phyloP scores from a whole-genome alignment of 2,888 invertebrate species.

The Carcina quercana region DNA sequence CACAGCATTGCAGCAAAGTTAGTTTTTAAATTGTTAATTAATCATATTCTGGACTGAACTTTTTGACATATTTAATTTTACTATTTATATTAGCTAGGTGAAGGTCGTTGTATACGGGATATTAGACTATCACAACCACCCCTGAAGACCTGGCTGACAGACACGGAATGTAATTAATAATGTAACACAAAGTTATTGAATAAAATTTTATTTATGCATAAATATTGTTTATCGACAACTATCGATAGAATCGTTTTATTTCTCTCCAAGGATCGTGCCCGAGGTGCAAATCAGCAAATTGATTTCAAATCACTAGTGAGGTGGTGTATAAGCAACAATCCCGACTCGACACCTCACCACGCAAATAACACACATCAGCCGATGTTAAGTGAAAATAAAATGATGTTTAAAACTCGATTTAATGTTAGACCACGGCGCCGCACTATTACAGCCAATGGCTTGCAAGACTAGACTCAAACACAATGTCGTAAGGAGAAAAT shows the following conservation, averaged over 20 bases:
- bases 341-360: slow-evolving; percentile 18
- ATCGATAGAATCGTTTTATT: slow-evolving; percentile 3
- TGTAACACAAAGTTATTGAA: too few relatives aligned
- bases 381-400: slow-evolving; percentile 43
- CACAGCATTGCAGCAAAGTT: too few relatives aligned
- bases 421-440: slow-evolving; percentile 21
- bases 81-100: too few relatives aligned
- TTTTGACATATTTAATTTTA: too few relatives aligned
- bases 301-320: slow-evolving; percentile 31
- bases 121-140: too few relatives aligned
- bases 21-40: too few relatives aligned
- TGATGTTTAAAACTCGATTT: slow-evolving; percentile 27
- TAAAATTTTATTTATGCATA: not conserved
- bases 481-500: slow-evolving; percentile 2
- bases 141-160: too few relatives aligned
- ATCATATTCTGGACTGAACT: too few relatives aligned
- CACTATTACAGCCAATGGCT: slow-evolving; percentile 13
- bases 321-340: slow-evolving; percentile 16
- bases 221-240: slow-evolving; percentile 1
- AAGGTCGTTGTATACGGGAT: too few relatives aligned
- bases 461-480: slow-evolving; percentile 9
- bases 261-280: too few relatives aligned
- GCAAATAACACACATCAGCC: slow-evolving; percentile 37
- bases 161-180: too few relatives aligned
- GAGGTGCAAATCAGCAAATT: slow-evolving; percentile 30